Percentiles rank a stretch among this genome's conserved stretches.
phyloP scores from a whole-genome alignment of 2,888 invertebrate genomes.

The Stratiomys singularior region DNA sequence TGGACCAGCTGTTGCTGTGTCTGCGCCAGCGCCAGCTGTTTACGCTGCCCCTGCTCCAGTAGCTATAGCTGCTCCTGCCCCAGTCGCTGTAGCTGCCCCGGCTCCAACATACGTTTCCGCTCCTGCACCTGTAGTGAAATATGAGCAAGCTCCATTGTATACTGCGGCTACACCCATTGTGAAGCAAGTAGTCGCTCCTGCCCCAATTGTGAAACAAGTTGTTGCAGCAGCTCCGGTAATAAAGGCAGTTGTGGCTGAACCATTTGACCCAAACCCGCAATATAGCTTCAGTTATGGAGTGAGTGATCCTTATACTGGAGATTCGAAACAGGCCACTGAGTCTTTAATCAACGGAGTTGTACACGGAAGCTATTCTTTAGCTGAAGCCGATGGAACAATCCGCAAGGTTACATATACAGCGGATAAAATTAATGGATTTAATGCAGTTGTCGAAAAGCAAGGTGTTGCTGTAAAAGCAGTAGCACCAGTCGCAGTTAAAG shows the following conservation, averaged over 20 bases:
- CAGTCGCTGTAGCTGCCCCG: slow-evolving; percentile 50
- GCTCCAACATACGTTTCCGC: slow-evolving; percentile 50
- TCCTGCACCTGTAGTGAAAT: slow-evolving; percentile 51
- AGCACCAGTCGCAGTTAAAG: slow-evolving; percentile 55
- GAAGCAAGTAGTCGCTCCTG: slow-evolving; percentile 47
- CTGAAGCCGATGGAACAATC: slow-evolving; percentile 74
- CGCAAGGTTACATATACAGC: slow-evolving; percentile 74
- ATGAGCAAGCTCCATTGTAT: slow-evolving; percentile 52
- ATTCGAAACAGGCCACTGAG: slow-evolving; percentile 68
- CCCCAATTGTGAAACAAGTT: slow-evolving; percentile 47
- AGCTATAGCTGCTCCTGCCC: slow-evolving; percentile 10
- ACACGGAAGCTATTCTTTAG: slow-evolving; percentile 72
- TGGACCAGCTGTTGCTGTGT: slow-evolving; percentile 38
- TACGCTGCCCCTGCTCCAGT: slow-evolving; percentile 41
- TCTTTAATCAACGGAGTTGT: slow-evolving; percentile 72
- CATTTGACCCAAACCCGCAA: slow-evolving; percentile 67
- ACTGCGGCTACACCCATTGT: slow-evolving; percentile 53
- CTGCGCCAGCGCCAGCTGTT: slow-evolving; percentile 36
- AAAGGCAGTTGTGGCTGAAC: slow-evolving; percentile 57
- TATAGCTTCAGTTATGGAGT: slow-evolving; percentile 77
- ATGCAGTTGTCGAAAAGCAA: slow-evolving; percentile 72
- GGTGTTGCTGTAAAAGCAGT: slow-evolving; percentile 56
- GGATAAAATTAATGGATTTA: slow-evolving; percentile 74
- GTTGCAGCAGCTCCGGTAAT: slow-evolving; percentile 51
- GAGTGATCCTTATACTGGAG: slow-evolving; percentile 73